A percentile compares a stretch with the other conserved stretches of the same genome.
phyloP scores from a whole-genome alignment of 2,113 vertebrate genomes.

The Mesitornis unicolor region DNA sequence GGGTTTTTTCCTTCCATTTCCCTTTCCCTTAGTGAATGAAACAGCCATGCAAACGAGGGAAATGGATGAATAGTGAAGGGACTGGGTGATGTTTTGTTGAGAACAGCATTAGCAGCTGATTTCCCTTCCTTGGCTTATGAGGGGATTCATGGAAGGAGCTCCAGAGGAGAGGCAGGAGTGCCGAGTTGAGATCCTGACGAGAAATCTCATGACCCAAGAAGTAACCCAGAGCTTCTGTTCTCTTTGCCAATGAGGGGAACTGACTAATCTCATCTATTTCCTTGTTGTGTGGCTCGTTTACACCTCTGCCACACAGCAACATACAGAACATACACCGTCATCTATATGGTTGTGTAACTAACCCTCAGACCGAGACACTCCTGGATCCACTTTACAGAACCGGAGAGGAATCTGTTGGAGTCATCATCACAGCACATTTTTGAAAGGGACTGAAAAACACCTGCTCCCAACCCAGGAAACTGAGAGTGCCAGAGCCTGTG shows the following conservation, averaged over 20 bases:
- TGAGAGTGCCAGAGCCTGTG: no score
- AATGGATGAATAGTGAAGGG: fast-evolving
- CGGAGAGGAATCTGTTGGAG: fast-evolving
- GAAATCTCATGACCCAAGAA: background rate
- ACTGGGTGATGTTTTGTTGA: fast-evolving
- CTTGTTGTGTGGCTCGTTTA: background rate
- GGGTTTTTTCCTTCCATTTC: background rate
- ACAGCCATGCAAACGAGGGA: fast-evolving
- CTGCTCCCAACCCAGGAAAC: no score
- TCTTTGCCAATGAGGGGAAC: background rate
- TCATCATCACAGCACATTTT: no score
- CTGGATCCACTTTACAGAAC: background rate
- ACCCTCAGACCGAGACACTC: background rate
- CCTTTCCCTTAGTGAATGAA: background rate
- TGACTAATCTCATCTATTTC: background rate
- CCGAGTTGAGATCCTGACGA: fast-evolving
- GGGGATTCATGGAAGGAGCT: fast-evolving
- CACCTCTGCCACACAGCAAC: background rate
- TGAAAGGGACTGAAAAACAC: fast-evolving
- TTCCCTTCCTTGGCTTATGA: background rate
- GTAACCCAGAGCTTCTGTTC: background rate
- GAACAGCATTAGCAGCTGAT: background rate
- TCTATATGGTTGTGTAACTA: fast-evolving
- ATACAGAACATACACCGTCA: fast-evolving
- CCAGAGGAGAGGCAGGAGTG: fast-evolving